A percentile compares a stretch with the other conserved stretches of the same genome.
These are phyloP conservation scores for Phengaris alcon DNA, from an alignment of 2,888 invertebrate species.

Conservation along the genomic window DNA sequence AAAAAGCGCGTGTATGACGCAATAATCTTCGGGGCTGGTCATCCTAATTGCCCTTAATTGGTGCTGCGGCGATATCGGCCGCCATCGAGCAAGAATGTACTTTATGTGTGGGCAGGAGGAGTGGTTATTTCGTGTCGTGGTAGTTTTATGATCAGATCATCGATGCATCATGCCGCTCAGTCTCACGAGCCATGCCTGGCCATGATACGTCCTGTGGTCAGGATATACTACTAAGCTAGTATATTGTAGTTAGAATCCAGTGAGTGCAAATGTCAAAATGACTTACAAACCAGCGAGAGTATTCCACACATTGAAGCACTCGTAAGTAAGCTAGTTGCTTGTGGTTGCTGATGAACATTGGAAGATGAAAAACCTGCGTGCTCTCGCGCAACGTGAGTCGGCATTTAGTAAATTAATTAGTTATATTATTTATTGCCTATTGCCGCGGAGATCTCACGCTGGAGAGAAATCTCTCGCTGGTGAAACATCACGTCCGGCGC, in stretches of 20 bases:
- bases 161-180: constrained; percentile 1
- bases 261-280: no score
- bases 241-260: no score
- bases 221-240: neutral
- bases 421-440: constrained; percentile 15
- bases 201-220: neutral
- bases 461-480: constrained; percentile 21
- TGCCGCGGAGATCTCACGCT: constrained; percentile 13
- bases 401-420: constrained; percentile 13
- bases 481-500: constrained; percentile 30
- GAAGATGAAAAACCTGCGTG: neutral
- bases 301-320: no score
- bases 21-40: constrained; percentile 41
- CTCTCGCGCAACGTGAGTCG: neutral
- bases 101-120: neutral
- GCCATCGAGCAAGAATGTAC: neutral
- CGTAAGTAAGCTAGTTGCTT: no score
- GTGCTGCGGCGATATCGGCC: constrained; percentile 12
- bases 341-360: no score
- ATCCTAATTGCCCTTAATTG: constrained; percentile 47
- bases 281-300: no score
- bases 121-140: neutral
- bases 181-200: neutral
- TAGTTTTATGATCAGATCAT: neutral
- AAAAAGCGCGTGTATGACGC: constrained; percentile 8